Evolutionary conservation across 2,888 invertebrate species (phyloP).

Genomic region (Agrenia bidenticulata): DNA sequence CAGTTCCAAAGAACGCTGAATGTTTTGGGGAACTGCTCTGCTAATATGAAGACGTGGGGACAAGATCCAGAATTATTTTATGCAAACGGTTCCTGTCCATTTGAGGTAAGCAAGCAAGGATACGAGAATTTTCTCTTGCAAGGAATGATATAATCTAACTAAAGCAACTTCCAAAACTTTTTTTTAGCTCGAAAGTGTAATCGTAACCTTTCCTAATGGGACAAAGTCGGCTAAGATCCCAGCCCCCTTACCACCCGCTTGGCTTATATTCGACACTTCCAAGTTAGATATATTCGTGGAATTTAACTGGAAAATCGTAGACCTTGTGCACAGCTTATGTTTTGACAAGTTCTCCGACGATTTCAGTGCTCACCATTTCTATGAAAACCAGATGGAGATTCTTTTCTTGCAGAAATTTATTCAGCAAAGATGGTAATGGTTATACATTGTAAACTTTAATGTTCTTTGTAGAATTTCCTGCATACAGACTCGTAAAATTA

Average conservation of each 20-base stretch:
- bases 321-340: conserved; percentile 31
- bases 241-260: background rate
- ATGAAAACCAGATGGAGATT: conserved; percentile 23
- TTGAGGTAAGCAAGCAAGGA: no score
- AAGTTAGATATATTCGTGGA: conserved; percentile 27
- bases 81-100: conserved; percentile 2
- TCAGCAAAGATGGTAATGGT: conserved; percentile 30
- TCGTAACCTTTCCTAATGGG: background rate
- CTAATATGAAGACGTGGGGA: background rate
- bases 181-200: background rate
- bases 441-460: background rate
- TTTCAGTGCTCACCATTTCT: conserved; percentile 30
- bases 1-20: background rate
- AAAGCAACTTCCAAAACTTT: background rate
- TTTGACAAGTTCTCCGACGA: conserved; percentile 29
- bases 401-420: conserved; percentile 20
- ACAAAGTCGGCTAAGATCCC: background rate
- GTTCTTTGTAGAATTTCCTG: no score
- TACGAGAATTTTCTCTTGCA: no score
- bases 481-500: no score
- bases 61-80: background rate
- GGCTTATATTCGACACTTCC: background rate
- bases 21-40: background rate
- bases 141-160: no score
- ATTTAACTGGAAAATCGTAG: conserved; percentile 31